A percentile compares a stretch with the other conserved stretches of the same genome.
Evolutionary conservation across 1,140 invertebrate genomes (phyloP).

Genomic region (Euwallacea similis): DNA sequence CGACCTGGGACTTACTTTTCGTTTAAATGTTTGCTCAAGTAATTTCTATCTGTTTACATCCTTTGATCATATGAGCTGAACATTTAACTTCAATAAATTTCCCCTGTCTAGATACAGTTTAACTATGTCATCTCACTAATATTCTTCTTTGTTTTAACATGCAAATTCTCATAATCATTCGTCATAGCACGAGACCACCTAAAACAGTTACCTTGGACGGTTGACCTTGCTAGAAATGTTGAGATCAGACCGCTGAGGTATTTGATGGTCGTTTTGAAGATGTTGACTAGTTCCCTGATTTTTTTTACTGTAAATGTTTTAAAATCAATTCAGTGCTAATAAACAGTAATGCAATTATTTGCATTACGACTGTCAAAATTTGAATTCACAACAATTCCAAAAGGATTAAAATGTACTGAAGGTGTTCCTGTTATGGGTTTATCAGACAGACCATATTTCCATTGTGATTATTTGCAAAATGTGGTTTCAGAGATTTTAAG

Average conservation of each 20-base stretch:
- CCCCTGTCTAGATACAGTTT: no score
- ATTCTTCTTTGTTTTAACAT: neutral
- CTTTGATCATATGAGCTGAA: no score
- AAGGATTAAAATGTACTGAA: no score
- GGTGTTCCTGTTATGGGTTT: no score
- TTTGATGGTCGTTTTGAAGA: slow-evolving; percentile 10
- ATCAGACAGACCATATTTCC: no score
- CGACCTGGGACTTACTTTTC: neutral
- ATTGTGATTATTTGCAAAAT: no score
- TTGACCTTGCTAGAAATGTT: slow-evolving; percentile 26
- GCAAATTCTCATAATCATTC: neutral
- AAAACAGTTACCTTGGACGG: slow-evolving; percentile 19
- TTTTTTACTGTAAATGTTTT: neutral
- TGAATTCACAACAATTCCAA: no score
- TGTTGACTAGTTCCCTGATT: neutral
- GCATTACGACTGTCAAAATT: no score
- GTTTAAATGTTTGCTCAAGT: no score
- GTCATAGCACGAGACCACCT: neutral
- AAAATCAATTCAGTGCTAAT: neutral
- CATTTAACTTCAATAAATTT: no score
- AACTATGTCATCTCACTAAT: no score
- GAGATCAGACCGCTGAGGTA: slow-evolving; percentile 1
- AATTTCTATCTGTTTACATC: no score
- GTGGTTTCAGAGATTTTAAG: neutral
- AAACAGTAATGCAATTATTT: neutral